These are phyloP conservation scores for Spermophilus dauricus DNA, from an alignment of 2,113 vertebrate species.

Conservation along the genomic window DNA sequence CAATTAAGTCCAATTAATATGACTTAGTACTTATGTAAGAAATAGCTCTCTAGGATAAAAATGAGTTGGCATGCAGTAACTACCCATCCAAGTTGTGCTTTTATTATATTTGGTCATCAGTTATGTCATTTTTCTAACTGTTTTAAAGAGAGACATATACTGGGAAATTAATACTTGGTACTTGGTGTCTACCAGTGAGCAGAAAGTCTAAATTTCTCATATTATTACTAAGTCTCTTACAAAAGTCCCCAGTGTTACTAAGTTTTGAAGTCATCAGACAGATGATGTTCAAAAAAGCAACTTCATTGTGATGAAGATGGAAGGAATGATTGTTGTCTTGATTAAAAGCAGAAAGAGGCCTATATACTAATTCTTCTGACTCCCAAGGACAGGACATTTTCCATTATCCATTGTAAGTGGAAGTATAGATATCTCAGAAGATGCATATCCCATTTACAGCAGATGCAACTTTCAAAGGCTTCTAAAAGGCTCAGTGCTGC, in stretches of 20 bases:
- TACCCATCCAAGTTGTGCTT: neutral
- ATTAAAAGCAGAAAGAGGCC: neutral
- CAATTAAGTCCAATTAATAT: conserved; percentile 58
- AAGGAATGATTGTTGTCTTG: neutral
- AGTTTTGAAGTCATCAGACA: neutral
- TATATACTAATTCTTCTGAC: neutral
- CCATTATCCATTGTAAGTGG: neutral
- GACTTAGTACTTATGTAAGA: neutral
- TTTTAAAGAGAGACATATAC: conserved; percentile 3
- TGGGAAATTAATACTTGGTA: neutral
- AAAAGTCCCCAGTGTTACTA: neutral
- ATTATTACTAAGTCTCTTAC: neutral
- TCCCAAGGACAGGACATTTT: accelerated
- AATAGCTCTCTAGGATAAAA: neutral
- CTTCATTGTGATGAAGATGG: neutral
- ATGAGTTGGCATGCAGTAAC: conserved; percentile 8
- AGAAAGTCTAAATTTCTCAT: neutral
- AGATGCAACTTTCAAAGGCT: neutral
- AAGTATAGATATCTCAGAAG: neutral
- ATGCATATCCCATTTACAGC: neutral
- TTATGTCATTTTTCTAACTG: neutral
- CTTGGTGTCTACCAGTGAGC: neutral
- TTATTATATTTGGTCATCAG: neutral
- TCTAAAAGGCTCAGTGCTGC: neutral
- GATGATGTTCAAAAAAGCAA: neutral